A percentile compares a stretch with the other conserved stretches of the same genome.
These are phyloP conservation scores for Epinotia nisella DNA, from an alignment of 2,888 invertebrate species.

Conservation along the genomic window DNA sequence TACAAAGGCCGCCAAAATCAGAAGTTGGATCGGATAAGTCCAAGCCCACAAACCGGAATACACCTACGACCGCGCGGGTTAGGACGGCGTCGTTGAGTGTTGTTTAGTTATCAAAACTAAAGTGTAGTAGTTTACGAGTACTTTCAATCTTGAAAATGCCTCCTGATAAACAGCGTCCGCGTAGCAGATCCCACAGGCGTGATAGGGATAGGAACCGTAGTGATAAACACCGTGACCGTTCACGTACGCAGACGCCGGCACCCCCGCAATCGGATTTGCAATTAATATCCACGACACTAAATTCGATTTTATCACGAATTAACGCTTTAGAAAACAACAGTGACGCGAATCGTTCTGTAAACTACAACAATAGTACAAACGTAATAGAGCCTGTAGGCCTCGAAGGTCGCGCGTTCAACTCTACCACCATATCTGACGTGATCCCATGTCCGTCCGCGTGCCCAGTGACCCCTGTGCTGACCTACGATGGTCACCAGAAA, in stretches of 20 bases:
- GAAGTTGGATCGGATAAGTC: not conserved
- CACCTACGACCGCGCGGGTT: too few relatives aligned
- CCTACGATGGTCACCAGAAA: not conserved
- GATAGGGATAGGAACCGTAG: constrained; percentile 4
- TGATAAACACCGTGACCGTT: not conserved
- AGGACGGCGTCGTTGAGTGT: not conserved
- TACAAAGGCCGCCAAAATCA: not conserved
- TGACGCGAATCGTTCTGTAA: not conserved
- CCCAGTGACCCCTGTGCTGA: too few relatives aligned
- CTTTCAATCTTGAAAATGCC: not conserved
- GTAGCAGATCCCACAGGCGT: not conserved
- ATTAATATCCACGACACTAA: not conserved
- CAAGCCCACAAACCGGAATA: not conserved
- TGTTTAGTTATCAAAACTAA: not conserved
- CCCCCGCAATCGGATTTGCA: not conserved
- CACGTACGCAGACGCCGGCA: constrained; percentile 1
- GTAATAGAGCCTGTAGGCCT: not conserved
- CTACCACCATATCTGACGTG: not conserved
- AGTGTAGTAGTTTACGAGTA: not conserved
- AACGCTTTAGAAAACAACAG: not conserved
- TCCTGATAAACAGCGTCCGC: not conserved
- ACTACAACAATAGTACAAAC: not conserved
- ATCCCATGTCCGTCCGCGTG: constrained; percentile 2
- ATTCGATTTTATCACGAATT: not conserved
- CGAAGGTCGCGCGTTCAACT: not conserved